Evolutionary conservation across 2,797 vertebrate genomes (phyloP).

Genomic region (Emydoidea blandingii): DNA sequence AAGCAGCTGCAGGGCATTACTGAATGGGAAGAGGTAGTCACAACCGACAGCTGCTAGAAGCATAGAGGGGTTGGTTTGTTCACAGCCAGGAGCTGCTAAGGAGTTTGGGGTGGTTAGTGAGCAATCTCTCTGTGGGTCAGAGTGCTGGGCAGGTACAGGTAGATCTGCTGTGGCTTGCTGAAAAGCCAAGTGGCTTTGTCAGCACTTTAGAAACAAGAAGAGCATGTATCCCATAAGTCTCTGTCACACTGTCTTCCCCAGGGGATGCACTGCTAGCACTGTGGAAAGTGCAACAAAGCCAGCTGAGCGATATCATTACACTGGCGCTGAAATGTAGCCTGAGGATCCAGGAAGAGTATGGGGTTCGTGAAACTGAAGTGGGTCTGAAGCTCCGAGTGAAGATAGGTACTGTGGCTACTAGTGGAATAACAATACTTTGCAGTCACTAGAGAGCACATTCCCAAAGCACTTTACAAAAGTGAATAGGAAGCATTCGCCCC

Average conservation of each 20-base stretch:
- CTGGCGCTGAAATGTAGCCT: slow-evolving; percentile 78
- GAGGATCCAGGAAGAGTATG: slow-evolving; percentile 73
- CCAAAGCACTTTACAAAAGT: neutral
- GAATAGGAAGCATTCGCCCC: neutral
- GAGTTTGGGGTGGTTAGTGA: neutral
- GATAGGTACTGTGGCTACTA: slow-evolving; percentile 67
- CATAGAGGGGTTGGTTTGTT: neutral
- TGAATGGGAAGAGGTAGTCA: neutral
- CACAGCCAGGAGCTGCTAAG: neutral
- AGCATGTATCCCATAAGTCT: neutral
- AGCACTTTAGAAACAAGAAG: neutral
- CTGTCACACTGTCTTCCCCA: slow-evolving; percentile 26
- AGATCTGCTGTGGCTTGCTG: neutral
- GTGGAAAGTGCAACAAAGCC: slow-evolving; percentile 72
- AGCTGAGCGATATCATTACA: slow-evolving; percentile 73
- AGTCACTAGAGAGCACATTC: neutral
- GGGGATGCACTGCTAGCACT: slow-evolving; percentile 80
- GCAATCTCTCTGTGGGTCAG: neutral
- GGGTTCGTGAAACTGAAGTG: slow-evolving; percentile 50
- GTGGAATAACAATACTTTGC: neutral
- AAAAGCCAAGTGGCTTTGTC: neutral
- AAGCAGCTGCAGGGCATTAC: neutral
- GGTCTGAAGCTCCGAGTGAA: slow-evolving; percentile 76
- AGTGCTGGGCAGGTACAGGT: neutral
- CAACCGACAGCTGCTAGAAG: neutral